A percentile compares a stretch with the other conserved stretches of the same genome.
These are phyloP conservation scores for Oceanites oceanicus DNA, from an alignment of 2,113 vertebrate species.

Conservation along the genomic window DNA sequence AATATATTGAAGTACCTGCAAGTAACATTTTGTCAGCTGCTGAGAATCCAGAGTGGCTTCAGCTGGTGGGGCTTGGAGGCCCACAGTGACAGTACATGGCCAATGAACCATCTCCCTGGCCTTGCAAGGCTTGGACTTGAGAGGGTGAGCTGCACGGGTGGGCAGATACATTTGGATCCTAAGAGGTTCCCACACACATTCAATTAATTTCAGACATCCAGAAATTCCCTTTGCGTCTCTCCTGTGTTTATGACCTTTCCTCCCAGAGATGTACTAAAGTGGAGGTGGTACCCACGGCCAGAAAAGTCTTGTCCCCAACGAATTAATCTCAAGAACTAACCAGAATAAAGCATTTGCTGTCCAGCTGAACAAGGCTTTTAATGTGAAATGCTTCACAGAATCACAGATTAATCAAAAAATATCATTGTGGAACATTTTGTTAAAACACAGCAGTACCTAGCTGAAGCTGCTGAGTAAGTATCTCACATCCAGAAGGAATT, in stretches of 20 bases:
- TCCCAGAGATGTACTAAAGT: not conserved
- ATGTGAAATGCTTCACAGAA: not conserved
- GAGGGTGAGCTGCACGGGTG: not conserved
- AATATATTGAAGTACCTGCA: not conserved
- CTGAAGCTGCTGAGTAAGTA: not conserved
- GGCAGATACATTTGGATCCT: not conserved
- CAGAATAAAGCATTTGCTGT: not conserved
- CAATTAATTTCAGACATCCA: not conserved
- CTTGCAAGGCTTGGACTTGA: not conserved
- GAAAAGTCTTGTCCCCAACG: not conserved
- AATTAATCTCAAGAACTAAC: not conserved
- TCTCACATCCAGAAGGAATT: constrained; percentile 1
- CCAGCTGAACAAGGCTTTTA: not conserved
- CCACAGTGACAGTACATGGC: accelerated
- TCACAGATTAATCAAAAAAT: not conserved
- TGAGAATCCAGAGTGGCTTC: not conserved
- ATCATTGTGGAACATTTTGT: not conserved
- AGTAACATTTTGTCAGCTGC: not conserved
- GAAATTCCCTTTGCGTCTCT: not conserved
- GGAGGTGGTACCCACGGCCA: not conserved
- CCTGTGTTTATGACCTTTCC: not conserved
- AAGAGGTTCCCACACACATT: not conserved
- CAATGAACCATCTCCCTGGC: not conserved
- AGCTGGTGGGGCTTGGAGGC: not conserved
- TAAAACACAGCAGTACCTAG: not conserved